Base-by-base conservation (phyloP, 2,797 vertebrate genomes). In the Phrynocephalus forsythii region DNA sequence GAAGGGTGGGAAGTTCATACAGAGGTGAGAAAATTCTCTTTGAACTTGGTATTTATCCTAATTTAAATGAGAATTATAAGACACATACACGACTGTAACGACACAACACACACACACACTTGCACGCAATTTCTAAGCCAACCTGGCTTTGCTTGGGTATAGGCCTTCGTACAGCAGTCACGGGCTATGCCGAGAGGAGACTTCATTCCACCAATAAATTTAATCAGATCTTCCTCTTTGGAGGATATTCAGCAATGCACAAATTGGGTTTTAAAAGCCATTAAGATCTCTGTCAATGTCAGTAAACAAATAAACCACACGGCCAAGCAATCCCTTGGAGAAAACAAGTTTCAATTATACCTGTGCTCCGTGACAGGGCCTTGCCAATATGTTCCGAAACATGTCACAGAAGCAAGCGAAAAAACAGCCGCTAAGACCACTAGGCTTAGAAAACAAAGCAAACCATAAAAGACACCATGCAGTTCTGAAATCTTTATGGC, bases 261-360 rank as follows among this genome's bases (percentile, higher is more conserved):
- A 94, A 95, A 95, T 95, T 92, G 94, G 92, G 94, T 93, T 95
- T 94, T 91, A 94, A 95, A 95, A 95, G 93, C 92, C 94, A 94
- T 96, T 95, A 94, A 92, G 94, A 95, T 94, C 93, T 95, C 92
- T 93, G 92, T 94, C 95, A 95, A 91, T 94, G 94, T 95, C 95
- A 94, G 93, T 93, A 95, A 96, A 95, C 95, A 95, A 95, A 95
- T 94, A 93, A 95, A 96, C 93, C 94, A 94, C 94, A 94, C 91
- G 92, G 86, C 90, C 92, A 89, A 94, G 91, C 86, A 88, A 95
- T 92, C 94, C 95, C 94, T 93, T 86, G 18, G 94, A 94, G 95
- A 93, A 94, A 94, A 94, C 88, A 85, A 94, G 91, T 94, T 95
- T 96, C 95, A 96, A 94, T 95, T 95, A 95, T 92, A 92, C 87